Base-by-base conservation (phyloP, 2,888 invertebrate species). In the Fragum fragum region DNA sequence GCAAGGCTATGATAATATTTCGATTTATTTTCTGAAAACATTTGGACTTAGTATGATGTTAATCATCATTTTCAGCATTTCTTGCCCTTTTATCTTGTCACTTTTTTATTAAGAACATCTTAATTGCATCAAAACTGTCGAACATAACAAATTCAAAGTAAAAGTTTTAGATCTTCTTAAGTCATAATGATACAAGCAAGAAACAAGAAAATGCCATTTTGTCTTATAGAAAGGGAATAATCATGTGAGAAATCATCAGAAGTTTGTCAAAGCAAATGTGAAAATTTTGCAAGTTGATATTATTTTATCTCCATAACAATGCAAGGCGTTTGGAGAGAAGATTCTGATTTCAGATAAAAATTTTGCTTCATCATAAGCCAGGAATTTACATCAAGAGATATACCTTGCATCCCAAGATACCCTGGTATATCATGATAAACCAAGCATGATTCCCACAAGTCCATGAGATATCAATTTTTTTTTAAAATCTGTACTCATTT, bases 241-340 rank as follows among this genome's bases (percentile, higher is more conserved):
- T 57, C 23, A 26, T 23, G 57, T 57, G 57, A 57, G 21, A 57
- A 57, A 57, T 3, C 23, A 2, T 57, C 7, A 21, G 23, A 57
- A 57, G 26, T 57, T 7, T 57, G 57, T 57, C 23, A 57, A 3
- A 57, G 57, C 7, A 57, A 57, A 57, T 57, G 57, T 9, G 14
- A 57, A 57, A 57, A 21, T 57, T 23, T 21, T 57, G 57, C 57
- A 57, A 57, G 57, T 1, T n/a, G 23, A 26, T 57, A 57, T 23
- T 5, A 11, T 14, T 23, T 26, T 57, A 18, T 18, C n/a, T n/a
- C n/a, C 23, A 23, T n/a, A 57, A 57, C 57, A 57, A 57, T 57
- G 57, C 9, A 57, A 26, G 57, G 23, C 23, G 57, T 21, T 57
- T 7, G 21, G 23, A 9, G 57, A 57, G 26, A 21, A 57, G 57